A percentile compares a stretch with the other conserved stretches of the same genome.
Conservation (phyloP, 2,888 invertebrate genomes). For the Fragum sueziense region DNA sequence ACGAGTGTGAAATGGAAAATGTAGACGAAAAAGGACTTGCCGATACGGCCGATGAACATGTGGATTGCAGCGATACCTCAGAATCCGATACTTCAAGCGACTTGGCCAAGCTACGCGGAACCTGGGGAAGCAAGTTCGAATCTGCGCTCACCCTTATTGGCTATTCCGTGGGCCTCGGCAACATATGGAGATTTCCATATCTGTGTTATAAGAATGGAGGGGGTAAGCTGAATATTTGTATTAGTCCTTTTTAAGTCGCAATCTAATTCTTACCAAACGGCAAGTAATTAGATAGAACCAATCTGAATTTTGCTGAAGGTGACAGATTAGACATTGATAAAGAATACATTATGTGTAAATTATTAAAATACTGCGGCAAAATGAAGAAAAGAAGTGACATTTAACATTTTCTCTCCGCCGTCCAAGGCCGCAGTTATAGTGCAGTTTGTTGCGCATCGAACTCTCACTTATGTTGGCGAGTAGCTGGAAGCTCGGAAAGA, state of each 20-base stretch:
- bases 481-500: too few species aligned
- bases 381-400: too few species aligned
- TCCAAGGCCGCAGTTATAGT: too few species aligned
- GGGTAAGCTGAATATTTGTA: background rate
- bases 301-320: too few species aligned
- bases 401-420: too few species aligned
- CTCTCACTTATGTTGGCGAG: too few species aligned
- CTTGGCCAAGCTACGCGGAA: background rate
- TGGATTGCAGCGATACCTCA: background rate
- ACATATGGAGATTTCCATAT: background rate
- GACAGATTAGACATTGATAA: too few species aligned
- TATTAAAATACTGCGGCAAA: too few species aligned
- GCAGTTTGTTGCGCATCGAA: too few species aligned
- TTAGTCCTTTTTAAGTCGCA: background rate
- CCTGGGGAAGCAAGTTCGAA: constrained; percentile 9
- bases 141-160: background rate
- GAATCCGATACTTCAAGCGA: background rate
- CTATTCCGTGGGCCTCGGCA: background rate
- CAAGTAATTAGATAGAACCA: too few species aligned
- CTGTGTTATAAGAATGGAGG: constrained; percentile 7
- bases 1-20: background rate
- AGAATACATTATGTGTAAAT: too few species aligned
- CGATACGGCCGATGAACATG: background rate
- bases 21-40: background rate
- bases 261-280: too few species aligned